Percentiles rank a stretch among this genome's conserved stretches.
Evolutionary conservation across 2,797 vertebrate genomes (phyloP).

Genomic region (Microhierax caerulescens): DNA sequence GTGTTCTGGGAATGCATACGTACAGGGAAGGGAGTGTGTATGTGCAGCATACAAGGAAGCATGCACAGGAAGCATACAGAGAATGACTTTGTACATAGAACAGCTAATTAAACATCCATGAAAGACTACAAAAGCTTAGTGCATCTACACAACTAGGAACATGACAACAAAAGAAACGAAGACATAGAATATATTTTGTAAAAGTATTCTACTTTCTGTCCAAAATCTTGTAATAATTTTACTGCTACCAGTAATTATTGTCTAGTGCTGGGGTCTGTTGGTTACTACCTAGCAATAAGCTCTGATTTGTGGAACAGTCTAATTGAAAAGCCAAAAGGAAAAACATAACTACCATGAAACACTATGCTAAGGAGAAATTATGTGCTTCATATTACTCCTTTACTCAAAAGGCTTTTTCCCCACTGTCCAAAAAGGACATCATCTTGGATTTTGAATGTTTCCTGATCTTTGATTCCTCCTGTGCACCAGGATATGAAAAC

Average conservation of each 20-base stretch:
- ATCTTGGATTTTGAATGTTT: background rate
- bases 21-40: background rate
- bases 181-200: background rate
- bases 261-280: background rate
- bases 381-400: background rate
- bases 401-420: background rate
- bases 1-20: accelerated
- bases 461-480: background rate
- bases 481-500: background rate
- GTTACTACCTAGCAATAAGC: background rate
- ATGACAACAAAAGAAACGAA: background rate
- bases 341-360: background rate
- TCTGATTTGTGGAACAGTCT: background rate
- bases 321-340: background rate
- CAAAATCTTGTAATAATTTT: background rate
- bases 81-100: background rate
- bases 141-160: background rate
- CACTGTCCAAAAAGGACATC: background rate
- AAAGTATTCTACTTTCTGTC: background rate
- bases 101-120: background rate
- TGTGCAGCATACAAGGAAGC: background rate
- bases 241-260: background rate
- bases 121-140: background rate
- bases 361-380: accelerated
- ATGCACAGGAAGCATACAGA: background rate